These are phyloP conservation scores for Morbakka virulenta DNA, from an alignment of 30 jellyfish, hydroid and myxozoan genomes.

Conservation along the genomic window DNA sequence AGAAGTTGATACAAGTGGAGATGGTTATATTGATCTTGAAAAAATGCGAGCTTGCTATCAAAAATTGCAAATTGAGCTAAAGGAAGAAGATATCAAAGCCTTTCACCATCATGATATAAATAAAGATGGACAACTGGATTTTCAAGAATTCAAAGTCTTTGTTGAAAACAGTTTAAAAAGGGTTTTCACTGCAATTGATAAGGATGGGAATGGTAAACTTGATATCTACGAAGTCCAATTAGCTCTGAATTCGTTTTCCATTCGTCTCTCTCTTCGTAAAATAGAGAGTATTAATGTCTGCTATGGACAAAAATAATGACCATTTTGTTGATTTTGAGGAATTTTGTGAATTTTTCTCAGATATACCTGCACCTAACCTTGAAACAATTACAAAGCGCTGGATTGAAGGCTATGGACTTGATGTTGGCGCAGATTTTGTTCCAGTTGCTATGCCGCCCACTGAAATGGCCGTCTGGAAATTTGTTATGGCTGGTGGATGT, in stretches of 20 bases:
- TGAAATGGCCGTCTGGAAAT: slow-evolving; percentile 73
- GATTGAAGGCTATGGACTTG: slow-evolving; percentile 69
- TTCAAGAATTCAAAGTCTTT: slow-evolving; percentile 55
- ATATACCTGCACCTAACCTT: slow-evolving; percentile 69
- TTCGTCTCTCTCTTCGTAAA: slow-evolving; percentile 44
- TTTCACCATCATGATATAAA: slow-evolving; percentile 25
- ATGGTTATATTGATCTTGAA: slow-evolving; percentile 58
- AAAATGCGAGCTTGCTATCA: slow-evolving; percentile 63
- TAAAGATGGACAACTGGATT: slow-evolving; percentile 42
- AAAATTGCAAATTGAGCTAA: slow-evolving; percentile 32
- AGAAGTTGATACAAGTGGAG: slow-evolving; percentile 49
- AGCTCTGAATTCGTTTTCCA: slow-evolving; percentile 46
- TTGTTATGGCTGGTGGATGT: slow-evolving; percentile 83
- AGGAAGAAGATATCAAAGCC: slow-evolving; percentile 30
- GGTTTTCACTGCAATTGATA: slow-evolving; percentile 57
- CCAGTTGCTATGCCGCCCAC: slow-evolving; percentile 81
- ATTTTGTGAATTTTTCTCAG: slow-evolving; percentile 73
- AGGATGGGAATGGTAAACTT: slow-evolving; percentile 35
- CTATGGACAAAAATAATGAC: slow-evolving; percentile 73
- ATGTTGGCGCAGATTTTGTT: slow-evolving; percentile 78
- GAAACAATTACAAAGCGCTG: slow-evolving; percentile 52
- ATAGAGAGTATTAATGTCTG: slow-evolving; percentile 40
- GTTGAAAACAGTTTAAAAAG: slow-evolving; percentile 43
- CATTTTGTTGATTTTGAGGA: slow-evolving; percentile 57
- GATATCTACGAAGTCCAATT: slow-evolving; percentile 54